Percentiles rank a stretch among this genome's conserved stretches.
Conservation (phyloP, 2,888 invertebrate genomes). For the Kryphioiulus occultus region DNA sequence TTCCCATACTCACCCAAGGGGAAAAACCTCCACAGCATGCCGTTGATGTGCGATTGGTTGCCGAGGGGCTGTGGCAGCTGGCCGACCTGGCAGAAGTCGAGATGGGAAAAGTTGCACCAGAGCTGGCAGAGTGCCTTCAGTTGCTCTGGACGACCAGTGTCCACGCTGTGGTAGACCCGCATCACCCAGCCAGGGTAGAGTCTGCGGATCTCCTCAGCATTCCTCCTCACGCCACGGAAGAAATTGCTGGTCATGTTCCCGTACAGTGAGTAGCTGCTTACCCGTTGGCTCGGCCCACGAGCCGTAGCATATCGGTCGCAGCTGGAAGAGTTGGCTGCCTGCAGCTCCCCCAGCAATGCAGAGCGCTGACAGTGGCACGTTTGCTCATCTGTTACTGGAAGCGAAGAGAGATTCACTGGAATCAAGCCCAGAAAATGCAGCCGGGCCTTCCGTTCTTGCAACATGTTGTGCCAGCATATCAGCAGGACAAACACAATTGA, state of each 20-base stretch:
- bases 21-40: conserved; percentile 53
- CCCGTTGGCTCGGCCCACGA: conserved; percentile 54
- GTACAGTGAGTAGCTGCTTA: conserved; percentile 55
- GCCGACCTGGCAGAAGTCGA: conserved; percentile 50
- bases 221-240: conserved; percentile 50
- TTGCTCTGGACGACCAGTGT: neutral
- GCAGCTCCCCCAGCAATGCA: neutral
- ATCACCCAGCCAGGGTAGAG: conserved; percentile 45
- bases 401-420: neutral
- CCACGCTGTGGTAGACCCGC: conserved; percentile 46
- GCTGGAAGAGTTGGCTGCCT: neutral
- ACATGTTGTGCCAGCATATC: too few relatives aligned
- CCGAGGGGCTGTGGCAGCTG: conserved; percentile 49
- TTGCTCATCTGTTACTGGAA: conserved; percentile 28
- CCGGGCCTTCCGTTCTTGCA: neutral
- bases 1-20: neutral
- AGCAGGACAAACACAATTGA: neutral
- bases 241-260: conserved; percentile 52
- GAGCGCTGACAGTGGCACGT: conserved; percentile 44
- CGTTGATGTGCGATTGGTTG: conserved; percentile 47
- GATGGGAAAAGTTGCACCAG: conserved; percentile 43
- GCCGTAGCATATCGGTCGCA: conserved; percentile 47
- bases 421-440: neutral
- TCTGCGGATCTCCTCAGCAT: neutral
- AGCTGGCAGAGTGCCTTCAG: conserved; percentile 21